Evolutionary conservation across 53 echinoderm and acorn worm genomes (phyloP), one percentile per base, ranked within the genome.

Genomic region (Apostichopus leukothele): DNA sequence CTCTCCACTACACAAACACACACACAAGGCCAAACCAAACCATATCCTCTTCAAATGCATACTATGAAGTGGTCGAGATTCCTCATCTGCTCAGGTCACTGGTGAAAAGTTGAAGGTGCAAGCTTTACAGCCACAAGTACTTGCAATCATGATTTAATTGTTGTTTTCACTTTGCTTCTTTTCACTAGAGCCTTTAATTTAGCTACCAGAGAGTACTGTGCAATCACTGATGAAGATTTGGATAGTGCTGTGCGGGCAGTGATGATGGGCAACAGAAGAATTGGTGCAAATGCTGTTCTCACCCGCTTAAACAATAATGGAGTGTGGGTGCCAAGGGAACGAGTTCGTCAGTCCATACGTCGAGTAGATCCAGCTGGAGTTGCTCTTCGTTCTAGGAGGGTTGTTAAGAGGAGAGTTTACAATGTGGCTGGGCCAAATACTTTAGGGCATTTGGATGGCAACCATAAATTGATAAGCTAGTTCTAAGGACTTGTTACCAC

Each of bases 321-420:
- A 50, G 18, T 79, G 39, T 11, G n/a, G 9, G 52, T 79, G 80
- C 80, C 21, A 10, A 50, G 80, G 80, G 80, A 79, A 79, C 50
- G 80, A 79, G 80, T 79, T 5, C 50, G 80, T 10, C 80, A 79
- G 80, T 50, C 80, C 9, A 50, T 79, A 53, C 80, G 80, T 51
- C 20, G 80, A 53, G 80, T 22, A 7, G 80, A 79, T 79, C 80
- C 80, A 79, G 80, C 80, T 23, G 80, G 50, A 50, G 80, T 79
- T 50, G 80, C 80, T 50, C 50, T 79, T 12, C 80, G 80, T 51
- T 79, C 80, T 23, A 50, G 39, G 51, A 50, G 80, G 51, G 80
- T 79, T 53, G 51, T 79, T 50, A 79, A 79, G 39, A 50, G 80
- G 80, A 79, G 27, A 79, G 27, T 22, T 51, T 79, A 50, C 80